phyloP scores from a whole-genome alignment of 35 echinoderm and acorn worm species.

The Strongylocentrotus purpuratus region DNA sequence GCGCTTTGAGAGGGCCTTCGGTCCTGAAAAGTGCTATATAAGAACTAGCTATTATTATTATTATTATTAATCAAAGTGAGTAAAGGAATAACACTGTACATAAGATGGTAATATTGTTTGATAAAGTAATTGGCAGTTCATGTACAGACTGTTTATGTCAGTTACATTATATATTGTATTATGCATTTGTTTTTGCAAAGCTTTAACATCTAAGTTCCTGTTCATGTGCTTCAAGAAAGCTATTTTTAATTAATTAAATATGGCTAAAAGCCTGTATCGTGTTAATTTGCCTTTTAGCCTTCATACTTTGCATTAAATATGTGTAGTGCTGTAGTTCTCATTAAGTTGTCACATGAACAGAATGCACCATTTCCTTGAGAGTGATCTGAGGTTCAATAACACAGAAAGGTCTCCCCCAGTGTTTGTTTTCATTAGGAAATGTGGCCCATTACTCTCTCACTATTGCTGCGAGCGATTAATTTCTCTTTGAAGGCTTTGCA shows the following conservation, averaged over 20 bases:
- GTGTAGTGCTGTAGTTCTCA: background rate
- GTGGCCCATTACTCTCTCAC: background rate
- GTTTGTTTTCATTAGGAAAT: background rate
- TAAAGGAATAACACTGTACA: too few species aligned
- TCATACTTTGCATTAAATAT: background rate
- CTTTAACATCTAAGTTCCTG: background rate
- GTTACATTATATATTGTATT: too few species aligned
- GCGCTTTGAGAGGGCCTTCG: too few species aligned
- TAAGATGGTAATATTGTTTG: too few species aligned
- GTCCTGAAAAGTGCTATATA: too few species aligned
- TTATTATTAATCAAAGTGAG: too few species aligned
- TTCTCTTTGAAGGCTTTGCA: background rate
- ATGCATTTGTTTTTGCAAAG: background rate
- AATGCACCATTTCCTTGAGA: background rate
- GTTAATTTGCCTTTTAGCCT: background rate
- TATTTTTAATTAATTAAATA: background rate
- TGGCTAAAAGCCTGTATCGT: background rate
- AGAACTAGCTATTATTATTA: too few species aligned
- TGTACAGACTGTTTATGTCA: too few species aligned
- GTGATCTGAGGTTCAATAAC: background rate
- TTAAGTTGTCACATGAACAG: background rate
- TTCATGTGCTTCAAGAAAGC: background rate
- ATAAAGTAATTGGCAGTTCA: too few species aligned
- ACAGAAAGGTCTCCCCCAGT: background rate
- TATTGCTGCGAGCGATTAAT: conserved; percentile 3